Conservation (phyloP, 2,797 vertebrate genomes). For the Coregonus suidteri region DNA sequence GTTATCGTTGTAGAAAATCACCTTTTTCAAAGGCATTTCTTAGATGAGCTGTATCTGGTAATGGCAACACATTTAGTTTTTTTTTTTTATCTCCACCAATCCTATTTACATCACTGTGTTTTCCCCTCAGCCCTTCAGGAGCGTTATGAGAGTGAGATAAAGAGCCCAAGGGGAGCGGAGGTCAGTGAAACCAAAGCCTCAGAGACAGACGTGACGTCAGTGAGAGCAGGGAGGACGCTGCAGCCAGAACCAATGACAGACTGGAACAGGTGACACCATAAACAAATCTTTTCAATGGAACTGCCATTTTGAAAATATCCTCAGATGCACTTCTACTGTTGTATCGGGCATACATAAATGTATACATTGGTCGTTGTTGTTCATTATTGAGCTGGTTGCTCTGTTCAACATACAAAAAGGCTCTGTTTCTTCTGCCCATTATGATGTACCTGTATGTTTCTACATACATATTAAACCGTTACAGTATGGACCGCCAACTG, state of each 20-base stretch:
- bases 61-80: background rate
- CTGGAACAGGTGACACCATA: conserved; percentile 61
- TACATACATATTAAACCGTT: background rate
- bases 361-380: background rate
- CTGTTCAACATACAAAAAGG: background rate
- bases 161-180: conserved; percentile 35
- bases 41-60: background rate
- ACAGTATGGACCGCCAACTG: background rate
- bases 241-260: conserved; percentile 45
- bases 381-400: background rate
- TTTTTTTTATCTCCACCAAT: background rate
- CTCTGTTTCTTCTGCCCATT: background rate
- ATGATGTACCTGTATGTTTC: background rate
- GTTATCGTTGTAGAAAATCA: too few species aligned
- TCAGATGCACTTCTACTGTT: background rate
- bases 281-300: background rate
- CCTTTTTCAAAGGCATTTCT: background rate
- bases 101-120: background rate
- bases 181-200: conserved; percentile 38
- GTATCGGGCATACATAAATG: background rate
- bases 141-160: conserved; percentile 69
- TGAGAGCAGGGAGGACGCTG: conserved; percentile 36
- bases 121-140: conserved; percentile 79
- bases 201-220: conserved; percentile 52
- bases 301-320: background rate